Evolutionary conservation across 2,797 vertebrate genomes (phyloP).

Genomic region (Tolypeutes matacus): DNA sequence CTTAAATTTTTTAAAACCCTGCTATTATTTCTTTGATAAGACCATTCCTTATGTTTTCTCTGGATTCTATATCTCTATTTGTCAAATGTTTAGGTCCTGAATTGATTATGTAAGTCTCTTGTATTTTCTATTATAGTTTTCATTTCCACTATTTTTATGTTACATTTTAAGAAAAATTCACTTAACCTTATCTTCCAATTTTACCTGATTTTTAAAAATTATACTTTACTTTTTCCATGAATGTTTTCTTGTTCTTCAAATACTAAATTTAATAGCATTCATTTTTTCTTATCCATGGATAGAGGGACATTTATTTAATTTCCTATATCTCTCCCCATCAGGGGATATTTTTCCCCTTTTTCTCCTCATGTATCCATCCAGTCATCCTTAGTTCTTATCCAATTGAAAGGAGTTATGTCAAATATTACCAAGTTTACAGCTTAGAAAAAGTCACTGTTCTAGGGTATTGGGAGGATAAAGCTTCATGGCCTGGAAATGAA

Average conservation of each 20-base stretch:
- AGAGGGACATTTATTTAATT: neutral
- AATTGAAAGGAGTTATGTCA: neutral
- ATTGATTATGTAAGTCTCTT: neutral
- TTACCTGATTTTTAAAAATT: neutral
- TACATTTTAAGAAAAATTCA: neutral
- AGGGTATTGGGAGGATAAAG: neutral
- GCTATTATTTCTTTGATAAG: neutral
- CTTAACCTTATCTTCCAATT: neutral
- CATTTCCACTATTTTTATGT: neutral
- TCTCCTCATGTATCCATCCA: neutral
- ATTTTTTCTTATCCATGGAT: neutral
- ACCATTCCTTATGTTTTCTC: neutral
- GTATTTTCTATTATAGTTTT: neutral
- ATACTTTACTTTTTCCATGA: neutral
- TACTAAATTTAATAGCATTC: neutral
- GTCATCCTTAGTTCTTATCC: neutral
- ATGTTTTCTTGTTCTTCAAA: neutral
- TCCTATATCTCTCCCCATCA: neutral
- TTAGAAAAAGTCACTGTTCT: neutral
- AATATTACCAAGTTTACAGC: neutral
- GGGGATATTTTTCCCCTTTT: neutral
- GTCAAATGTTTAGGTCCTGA: neutral
- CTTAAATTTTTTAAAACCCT: neutral
- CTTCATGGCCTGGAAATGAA: neutral
- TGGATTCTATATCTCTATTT: neutral